A percentile compares a stretch with the other conserved stretches of the same genome.
Evolutionary conservation across 2,888 invertebrate genomes (phyloP).

Genomic region (Cheilosia variabilis): DNA sequence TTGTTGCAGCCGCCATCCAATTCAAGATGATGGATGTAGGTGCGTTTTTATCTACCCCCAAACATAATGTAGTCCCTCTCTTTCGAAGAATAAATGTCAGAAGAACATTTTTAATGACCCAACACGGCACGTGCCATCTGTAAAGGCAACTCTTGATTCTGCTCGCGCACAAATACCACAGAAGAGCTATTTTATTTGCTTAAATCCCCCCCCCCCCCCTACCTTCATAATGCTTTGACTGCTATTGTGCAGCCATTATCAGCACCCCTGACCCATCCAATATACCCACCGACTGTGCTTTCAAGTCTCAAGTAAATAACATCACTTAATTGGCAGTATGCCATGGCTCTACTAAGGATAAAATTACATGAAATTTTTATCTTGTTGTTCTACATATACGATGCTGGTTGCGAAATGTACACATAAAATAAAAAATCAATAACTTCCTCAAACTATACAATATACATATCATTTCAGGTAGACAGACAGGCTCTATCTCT

Average conservation of each 20-base stretch:
- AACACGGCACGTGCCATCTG: no score
- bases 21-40: no score
- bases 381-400: background rate
- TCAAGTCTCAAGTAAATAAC: slow-evolving; percentile 71
- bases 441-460: slow-evolving; percentile 63
- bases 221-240: slow-evolving; percentile 40
- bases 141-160: background rate
- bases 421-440: slow-evolving; percentile 73
- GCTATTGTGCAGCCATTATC: slow-evolving; percentile 35
- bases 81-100: no score
- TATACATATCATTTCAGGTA: slow-evolving; percentile 70
- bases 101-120: no score
- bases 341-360: slow-evolving; percentile 60
- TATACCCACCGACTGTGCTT: slow-evolving; percentile 11
- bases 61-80: no score
- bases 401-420: slow-evolving; percentile 62
- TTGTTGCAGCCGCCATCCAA: no score
- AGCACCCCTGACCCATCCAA: background rate
- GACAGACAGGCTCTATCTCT: slow-evolving; percentile 71
- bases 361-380: slow-evolving; percentile 56
- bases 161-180: background rate
- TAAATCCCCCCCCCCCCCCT: background rate
- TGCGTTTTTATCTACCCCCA: no score
- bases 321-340: slow-evolving; percentile 73
- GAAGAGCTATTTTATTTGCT: slow-evolving; percentile 10